Conservation (phyloP, 2,888 invertebrate species). For the Melieria crassipennis region DNA sequence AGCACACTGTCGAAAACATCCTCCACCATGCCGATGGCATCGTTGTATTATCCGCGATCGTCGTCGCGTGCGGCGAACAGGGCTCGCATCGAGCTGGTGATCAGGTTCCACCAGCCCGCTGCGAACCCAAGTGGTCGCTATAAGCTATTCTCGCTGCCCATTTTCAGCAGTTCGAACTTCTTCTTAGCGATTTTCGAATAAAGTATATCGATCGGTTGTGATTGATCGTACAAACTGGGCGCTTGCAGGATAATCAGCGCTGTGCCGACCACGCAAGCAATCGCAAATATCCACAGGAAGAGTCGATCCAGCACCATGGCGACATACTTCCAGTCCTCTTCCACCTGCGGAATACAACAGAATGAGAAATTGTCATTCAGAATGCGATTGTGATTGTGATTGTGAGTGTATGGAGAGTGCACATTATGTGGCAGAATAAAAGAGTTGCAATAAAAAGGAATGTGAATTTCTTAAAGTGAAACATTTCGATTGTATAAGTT, state of each 20-base stretch:
- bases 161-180: constrained; percentile 86
- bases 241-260: constrained; percentile 89
- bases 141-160: constrained; percentile 74
- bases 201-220: constrained; percentile 87
- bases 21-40: constrained; percentile 45
- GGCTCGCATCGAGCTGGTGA: constrained; percentile 74
- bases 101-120: constrained; percentile 75
- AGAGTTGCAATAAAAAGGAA: too few relatives aligned
- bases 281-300: constrained; percentile 94
- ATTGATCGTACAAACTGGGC: constrained; percentile 90
- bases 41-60: constrained; percentile 65
- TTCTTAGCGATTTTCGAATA: constrained; percentile 93
- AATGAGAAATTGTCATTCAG: neutral
- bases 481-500: too few relatives aligned
- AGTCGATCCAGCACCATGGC: constrained; percentile 94
- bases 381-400: too few relatives aligned
- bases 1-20: constrained; percentile 23
- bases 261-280: constrained; percentile 92
- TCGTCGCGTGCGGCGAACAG: constrained; percentile 74
- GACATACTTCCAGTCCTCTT: constrained; percentile 99
- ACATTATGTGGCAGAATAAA: too few relatives aligned
- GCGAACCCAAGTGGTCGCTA: constrained; percentile 67
- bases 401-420: too few relatives aligned
- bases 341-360: constrained; percentile 72
- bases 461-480: too few relatives aligned